These are phyloP conservation scores for Amphipoea lucens DNA, from an alignment of 2,888 invertebrate genomes.

Conservation along the genomic window DNA sequence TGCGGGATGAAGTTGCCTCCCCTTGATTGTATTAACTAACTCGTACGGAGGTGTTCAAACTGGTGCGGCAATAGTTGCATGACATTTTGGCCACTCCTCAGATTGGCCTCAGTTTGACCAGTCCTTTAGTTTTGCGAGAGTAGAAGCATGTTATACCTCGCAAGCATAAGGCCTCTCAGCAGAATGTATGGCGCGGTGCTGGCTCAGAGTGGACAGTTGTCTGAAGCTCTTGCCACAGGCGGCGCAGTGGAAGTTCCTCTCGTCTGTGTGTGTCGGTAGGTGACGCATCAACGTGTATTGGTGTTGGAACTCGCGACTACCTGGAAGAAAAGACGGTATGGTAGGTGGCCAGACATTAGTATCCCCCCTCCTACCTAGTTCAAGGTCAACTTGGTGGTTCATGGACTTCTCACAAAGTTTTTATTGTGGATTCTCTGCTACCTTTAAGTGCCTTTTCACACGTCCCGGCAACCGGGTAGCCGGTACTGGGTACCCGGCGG, in stretches of 20 bases:
- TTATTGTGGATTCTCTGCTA: not conserved
- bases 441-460: no score
- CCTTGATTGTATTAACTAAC: not conserved
- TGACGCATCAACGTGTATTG: conserved; percentile 94
- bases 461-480: no score
- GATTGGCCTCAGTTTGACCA: not conserved
- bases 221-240: conserved; percentile 94
- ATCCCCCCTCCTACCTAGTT: not conserved
- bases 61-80: not conserved
- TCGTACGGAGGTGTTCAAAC: not conserved
- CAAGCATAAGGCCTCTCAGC: conserved; percentile 93
- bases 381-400: not conserved
- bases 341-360: not conserved
- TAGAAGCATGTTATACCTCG: conserved; percentile 81
- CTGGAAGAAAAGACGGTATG: conserved; percentile 77
- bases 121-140: not conserved
- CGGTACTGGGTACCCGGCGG: no score
- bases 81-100: not conserved
- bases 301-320: conserved; percentile 93
- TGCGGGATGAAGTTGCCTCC: not conserved
- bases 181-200: conserved; percentile 95
- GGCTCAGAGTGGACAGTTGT: conserved; percentile 93
- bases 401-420: not conserved
- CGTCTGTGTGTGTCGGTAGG: conserved; percentile 94
- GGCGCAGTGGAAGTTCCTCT: conserved; percentile 93